Base-by-base conservation (phyloP, 2,888 invertebrate species). In the Charanyca ferruginea region DNA sequence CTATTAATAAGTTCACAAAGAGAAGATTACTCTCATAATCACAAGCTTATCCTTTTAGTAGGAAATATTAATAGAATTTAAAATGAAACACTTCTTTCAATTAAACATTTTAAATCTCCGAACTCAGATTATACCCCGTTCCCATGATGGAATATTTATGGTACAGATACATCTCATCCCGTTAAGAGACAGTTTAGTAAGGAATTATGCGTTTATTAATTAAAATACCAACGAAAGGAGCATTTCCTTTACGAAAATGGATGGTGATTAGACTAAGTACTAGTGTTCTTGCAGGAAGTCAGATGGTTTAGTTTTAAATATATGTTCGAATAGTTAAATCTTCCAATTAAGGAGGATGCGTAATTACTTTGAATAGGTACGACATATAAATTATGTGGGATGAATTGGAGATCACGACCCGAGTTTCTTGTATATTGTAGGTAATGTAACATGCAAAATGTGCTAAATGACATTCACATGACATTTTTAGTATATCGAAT, bases 161-260 rank as follows among this genome's bases (percentile, higher is more conserved):
- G 25, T 22, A 41, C 42, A 49, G 75, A 75, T 78, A 66, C 58
- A 64, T 79, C 63, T 64, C 23, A 77, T 61, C 65, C 55, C 55
- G 65, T 68, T 79, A 60, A 54, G 53, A 64, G 59, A 52, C 77
- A 57, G 61, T 66, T 77, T 49, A 69, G 57, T 70, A 60, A 58
- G 51, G 63, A 69, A 71, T 81, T 66, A 75, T 73, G 75, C 66
- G 48, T 81, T 65, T 68, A 81, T 77, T 81, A 80, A 81, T 78
- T 81, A 80, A 80, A 81, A 80, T 76, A 69, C 80, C 78, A 45
- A 55, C 49, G 64, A 38, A n/a, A 54, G 54, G 20, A 66, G 49
- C 63, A 74, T 74, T 80, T 81, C 69, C 78, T 76, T 73, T 61
- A 77, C 51, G 44, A 76, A 78, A 69, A 53, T 69, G 58, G 59